phyloP scores from a whole-genome alignment of 2,888 invertebrate species.

The Alcis repandata region DNA sequence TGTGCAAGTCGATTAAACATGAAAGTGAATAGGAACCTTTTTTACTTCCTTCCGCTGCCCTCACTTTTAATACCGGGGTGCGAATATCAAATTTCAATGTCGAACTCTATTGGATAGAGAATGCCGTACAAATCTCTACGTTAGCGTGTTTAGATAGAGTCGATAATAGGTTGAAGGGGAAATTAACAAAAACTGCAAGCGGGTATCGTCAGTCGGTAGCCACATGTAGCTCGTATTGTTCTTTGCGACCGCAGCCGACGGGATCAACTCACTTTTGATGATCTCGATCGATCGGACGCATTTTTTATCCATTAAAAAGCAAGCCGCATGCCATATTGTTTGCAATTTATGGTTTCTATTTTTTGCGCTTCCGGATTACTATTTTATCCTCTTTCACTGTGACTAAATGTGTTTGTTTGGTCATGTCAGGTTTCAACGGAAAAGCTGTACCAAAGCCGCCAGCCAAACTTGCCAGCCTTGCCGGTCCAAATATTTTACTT shows the following conservation, averaged over 20 bases:
- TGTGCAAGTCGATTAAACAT: constrained; percentile 74
- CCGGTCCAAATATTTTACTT: not conserved
- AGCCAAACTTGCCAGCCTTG: not conserved
- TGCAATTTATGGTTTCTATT: constrained; percentile 77
- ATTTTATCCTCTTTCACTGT: constrained; percentile 43
- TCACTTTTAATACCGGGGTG: constrained; percentile 81
- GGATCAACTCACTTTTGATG: constrained; percentile 68
- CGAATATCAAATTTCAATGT: constrained; percentile 81
- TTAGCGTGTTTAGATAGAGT: constrained; percentile 46
- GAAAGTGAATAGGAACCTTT: constrained; percentile 83
- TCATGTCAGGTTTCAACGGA: constrained; percentile 26
- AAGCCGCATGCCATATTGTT: constrained; percentile 70
- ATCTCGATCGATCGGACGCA: constrained; percentile 71
- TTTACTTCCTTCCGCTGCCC: constrained; percentile 85
- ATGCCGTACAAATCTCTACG: constrained; percentile 39
- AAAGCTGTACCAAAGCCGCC: constrained; percentile 16
- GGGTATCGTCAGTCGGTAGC: constrained; percentile 79
- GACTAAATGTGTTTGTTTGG: constrained; percentile 31
- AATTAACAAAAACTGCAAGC: constrained; percentile 53
- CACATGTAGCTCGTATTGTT: constrained; percentile 81
- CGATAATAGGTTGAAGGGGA: constrained; percentile 45
- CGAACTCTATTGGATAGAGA: constrained; percentile 48
- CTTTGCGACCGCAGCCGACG: constrained; percentile 74
- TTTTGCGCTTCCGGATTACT: constrained; percentile 76
- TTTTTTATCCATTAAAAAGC: constrained; percentile 69